These are phyloP conservation scores for Flexamia atlantica DNA, from an alignment of 2,888 invertebrate species.

Conservation along the genomic window DNA sequence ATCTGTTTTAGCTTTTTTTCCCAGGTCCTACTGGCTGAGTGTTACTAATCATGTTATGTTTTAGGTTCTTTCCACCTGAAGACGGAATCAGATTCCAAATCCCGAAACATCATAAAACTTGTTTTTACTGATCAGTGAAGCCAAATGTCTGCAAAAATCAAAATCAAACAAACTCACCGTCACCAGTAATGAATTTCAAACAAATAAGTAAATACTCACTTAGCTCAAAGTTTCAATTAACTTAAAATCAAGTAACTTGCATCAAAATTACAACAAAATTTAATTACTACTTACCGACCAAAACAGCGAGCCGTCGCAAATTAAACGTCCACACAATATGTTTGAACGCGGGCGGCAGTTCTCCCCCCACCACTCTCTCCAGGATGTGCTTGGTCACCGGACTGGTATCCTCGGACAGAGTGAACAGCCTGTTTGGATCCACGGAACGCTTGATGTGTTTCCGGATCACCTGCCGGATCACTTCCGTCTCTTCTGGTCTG, in stretches of 20 bases:
- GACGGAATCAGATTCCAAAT: no score
- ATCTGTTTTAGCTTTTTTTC: no score
- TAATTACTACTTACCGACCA: constrained; percentile 74
- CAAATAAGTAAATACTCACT: no score
- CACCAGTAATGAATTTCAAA: no score
- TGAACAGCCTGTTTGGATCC: constrained; percentile 84
- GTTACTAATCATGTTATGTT: no score
- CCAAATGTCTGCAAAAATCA: no score
- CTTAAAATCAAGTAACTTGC: neutral
- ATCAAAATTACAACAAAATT: constrained; percentile 14
- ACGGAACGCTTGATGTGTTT: constrained; percentile 89
- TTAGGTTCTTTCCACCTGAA: no score
- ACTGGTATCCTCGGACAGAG: constrained; percentile 80
- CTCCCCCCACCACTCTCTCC: constrained; percentile 79
- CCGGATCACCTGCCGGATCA: constrained; percentile 88
- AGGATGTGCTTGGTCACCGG: constrained; percentile 86
- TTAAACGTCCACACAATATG: constrained; percentile 97
- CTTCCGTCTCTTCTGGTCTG: constrained; percentile 86
- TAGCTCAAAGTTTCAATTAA: neutral
- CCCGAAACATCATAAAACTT: no score
- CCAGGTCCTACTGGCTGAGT: no score
- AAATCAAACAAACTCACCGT: no score
- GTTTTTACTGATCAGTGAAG: no score
- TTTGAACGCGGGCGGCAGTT: constrained; percentile 77
- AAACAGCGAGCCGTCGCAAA: constrained; percentile 84